phyloP scores from a whole-genome alignment of 2,888 invertebrate genomes.

The Drosophila nr. perissopoda region DNA sequence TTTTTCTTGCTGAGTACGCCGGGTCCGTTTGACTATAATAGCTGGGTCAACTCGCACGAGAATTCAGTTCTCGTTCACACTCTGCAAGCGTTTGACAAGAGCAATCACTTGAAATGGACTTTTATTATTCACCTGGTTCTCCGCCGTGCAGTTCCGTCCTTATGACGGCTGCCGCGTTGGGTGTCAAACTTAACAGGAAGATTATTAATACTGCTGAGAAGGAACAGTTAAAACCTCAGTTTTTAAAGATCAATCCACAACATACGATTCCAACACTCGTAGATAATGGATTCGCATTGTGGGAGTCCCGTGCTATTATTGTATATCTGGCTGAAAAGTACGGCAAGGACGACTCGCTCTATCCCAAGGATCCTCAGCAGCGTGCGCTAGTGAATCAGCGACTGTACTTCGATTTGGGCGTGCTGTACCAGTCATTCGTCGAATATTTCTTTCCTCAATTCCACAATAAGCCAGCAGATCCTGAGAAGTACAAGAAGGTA shows the following conservation, averaged over 20 bases:
- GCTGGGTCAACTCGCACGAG: neutral
- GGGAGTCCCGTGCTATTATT: constrained; percentile 94
- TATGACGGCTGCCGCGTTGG: constrained; percentile 88
- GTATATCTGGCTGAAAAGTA: constrained; percentile 92
- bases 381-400: constrained; percentile 92
- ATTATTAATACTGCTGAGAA: constrained; percentile 86
- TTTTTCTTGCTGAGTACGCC: neutral
- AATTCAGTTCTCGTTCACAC: constrained; percentile 32
- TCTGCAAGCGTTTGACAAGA: constrained; percentile 8
- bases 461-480: constrained; percentile 87
- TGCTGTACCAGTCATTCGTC: constrained; percentile 88
- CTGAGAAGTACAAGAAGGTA: constrained; percentile 88
- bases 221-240: constrained; percentile 89
- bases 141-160: constrained; percentile 88
- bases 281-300: constrained; percentile 91
- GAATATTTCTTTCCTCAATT: constrained; percentile 89
- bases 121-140: constrained; percentile 88
- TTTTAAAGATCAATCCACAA: constrained; percentile 91
- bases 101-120: constrained; percentile 85
- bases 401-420: constrained; percentile 91
- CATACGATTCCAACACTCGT: constrained; percentile 93
- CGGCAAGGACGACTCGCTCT: constrained; percentile 90
- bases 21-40: constrained; percentile 18
- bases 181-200: constrained; percentile 88
- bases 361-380: constrained; percentile 90